These are phyloP conservation scores for Tetragonisca angustula DNA, from an alignment of 2,888 invertebrate species.

Conservation along the genomic window DNA sequence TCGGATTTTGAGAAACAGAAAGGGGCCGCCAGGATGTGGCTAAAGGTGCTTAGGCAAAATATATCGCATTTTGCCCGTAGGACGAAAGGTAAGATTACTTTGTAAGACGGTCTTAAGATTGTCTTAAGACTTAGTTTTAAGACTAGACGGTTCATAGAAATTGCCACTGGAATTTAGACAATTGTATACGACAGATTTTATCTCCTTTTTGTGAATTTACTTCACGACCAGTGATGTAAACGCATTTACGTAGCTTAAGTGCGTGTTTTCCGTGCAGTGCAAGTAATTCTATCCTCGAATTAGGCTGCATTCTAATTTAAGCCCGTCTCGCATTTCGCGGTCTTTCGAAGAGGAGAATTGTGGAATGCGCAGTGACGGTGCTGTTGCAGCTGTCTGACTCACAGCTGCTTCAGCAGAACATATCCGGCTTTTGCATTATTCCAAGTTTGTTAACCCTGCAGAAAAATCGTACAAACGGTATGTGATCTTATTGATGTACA, in stretches of 20 bases:
- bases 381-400: slow-evolving; percentile 56
- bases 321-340: slow-evolving; percentile 62
- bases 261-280: background rate
- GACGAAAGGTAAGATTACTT: slow-evolving; percentile 76
- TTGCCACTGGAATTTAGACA: background rate
- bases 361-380: slow-evolving; percentile 48
- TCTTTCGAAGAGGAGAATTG: slow-evolving; percentile 50
- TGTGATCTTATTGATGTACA: background rate
- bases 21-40: slow-evolving; percentile 78
- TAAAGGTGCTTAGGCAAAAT: slow-evolving; percentile 81
- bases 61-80: slow-evolving; percentile 79
- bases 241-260: background rate
- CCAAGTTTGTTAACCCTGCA: slow-evolving; percentile 70
- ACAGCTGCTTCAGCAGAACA: slow-evolving; percentile 33
- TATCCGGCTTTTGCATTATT: slow-evolving; percentile 67
- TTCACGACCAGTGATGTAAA: background rate
- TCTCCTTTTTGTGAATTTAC: background rate
- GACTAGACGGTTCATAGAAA: too few species aligned
- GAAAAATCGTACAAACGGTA: slow-evolving; percentile 27
- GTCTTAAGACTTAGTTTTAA: too few species aligned
- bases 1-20: slow-evolving; percentile 66
- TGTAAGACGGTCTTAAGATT: background rate
- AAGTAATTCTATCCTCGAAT: slow-evolving; percentile 46
- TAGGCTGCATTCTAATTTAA: slow-evolving; percentile 59
- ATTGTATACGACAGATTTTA: background rate